Conservation (phyloP, 2,888 invertebrate genomes). For the Heterodera filipjevi region DNA sequence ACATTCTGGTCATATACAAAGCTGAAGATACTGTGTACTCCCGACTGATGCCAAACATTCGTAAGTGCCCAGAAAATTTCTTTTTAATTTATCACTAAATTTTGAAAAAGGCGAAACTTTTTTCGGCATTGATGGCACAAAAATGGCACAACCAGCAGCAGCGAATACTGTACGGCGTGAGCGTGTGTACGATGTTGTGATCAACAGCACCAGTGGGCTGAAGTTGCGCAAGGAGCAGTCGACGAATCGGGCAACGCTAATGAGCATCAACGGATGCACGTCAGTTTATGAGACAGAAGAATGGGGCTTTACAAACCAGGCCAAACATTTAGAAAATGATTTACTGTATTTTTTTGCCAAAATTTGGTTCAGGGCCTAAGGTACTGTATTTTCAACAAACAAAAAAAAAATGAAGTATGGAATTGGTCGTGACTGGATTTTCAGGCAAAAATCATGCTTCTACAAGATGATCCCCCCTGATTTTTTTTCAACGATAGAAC, state of each 20-base stretch:
- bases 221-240: slow-evolving; percentile 39
- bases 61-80: slow-evolving; percentile 19
- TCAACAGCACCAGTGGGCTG: slow-evolving; percentile 41
- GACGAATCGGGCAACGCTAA: slow-evolving; percentile 38
- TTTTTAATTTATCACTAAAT: not conserved
- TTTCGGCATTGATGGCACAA: slow-evolving; percentile 9
- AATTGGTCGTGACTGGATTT: too few relatives aligned
- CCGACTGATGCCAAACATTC: slow-evolving; percentile 31
- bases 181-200: slow-evolving; percentile 42
- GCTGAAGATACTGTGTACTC: slow-evolving; percentile 41
- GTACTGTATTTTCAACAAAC: too few relatives aligned
- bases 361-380: too few relatives aligned
- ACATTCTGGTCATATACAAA: slow-evolving; percentile 50
- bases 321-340: too few relatives aligned
- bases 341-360: too few relatives aligned
- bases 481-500: too few relatives aligned
- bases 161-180: slow-evolving; percentile 2
- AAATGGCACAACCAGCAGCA: not conserved
- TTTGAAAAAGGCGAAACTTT: slow-evolving; percentile 12
- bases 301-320: too few relatives aligned
- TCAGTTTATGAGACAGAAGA: too few relatives aligned
- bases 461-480: too few relatives aligned
- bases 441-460: too few relatives aligned
- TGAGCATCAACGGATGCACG: slow-evolving; percentile 40
- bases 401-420: too few relatives aligned